Evolutionary conservation across 2,113 vertebrate species (phyloP).

Genomic region (Eubucco bourcierii): DNA sequence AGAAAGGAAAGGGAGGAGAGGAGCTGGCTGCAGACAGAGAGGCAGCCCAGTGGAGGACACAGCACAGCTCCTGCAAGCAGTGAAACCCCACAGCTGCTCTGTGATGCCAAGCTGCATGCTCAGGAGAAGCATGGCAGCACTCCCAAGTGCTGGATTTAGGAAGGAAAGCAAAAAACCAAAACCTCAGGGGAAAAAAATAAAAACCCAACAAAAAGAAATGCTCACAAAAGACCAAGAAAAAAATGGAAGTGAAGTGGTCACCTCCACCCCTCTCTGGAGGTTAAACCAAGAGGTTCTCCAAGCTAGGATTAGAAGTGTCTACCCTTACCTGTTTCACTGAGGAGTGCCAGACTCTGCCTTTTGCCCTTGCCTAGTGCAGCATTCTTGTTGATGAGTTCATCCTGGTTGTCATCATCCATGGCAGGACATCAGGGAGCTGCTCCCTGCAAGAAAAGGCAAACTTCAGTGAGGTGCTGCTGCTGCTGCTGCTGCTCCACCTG

Average conservation of each 20-base stretch:
- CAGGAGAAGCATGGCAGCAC: background rate
- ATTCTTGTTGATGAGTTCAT: conserved; percentile 84
- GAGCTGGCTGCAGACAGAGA: background rate
- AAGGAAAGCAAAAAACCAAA: background rate
- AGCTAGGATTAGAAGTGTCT: fast-evolving
- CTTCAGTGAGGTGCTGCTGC: background rate
- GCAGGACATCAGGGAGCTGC: conserved; percentile 76
- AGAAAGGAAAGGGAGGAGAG: background rate
- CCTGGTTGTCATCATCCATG: conserved; percentile 94
- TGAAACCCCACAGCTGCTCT: background rate
- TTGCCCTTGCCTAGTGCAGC: conserved; percentile 74
- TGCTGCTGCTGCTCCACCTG: too few relatives aligned
- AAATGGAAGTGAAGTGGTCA: background rate
- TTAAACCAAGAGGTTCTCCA: background rate
- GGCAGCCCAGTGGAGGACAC: background rate
- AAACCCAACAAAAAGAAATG: too few relatives aligned
- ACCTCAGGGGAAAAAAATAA: background rate
- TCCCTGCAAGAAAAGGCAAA: conserved; percentile 29
- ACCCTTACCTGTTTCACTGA: conserved; percentile 79
- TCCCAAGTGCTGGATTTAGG: background rate
- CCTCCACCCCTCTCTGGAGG: background rate
- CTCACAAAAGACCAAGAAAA: background rate
- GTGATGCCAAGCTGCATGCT: background rate
- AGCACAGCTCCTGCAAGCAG: background rate
- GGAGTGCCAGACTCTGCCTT: conserved; percentile 46